These are phyloP conservation scores for Onchidella celtica DNA, from an alignment of 2,888 invertebrate species.

Conservation along the genomic window DNA sequence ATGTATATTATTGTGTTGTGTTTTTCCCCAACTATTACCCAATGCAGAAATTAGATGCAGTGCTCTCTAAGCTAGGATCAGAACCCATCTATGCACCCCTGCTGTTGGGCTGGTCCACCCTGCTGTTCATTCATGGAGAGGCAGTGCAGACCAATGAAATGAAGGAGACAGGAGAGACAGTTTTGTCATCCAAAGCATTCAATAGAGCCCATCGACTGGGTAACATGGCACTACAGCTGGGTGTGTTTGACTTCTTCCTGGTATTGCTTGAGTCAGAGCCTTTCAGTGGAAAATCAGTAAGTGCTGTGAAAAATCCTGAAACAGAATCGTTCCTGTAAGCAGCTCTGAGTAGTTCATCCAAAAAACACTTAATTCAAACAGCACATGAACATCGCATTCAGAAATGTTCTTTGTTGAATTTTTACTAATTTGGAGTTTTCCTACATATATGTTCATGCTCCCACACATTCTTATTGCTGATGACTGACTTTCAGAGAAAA, in stretches of 20 bases:
- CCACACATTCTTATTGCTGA: no score
- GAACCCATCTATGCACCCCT: constrained; percentile 76
- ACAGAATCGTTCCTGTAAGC: no score
- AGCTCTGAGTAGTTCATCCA: no score
- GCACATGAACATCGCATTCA: no score
- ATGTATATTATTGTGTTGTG: no score
- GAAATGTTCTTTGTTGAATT: no score
- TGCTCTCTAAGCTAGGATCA: constrained; percentile 60
- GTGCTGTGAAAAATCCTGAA: no score
- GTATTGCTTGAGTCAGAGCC: constrained; percentile 69
- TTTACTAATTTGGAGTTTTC: no score
- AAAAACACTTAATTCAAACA: no score
- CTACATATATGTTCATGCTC: no score
- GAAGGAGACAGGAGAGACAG: neutral
- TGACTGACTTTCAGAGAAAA: no score
- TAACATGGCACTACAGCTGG: constrained; percentile 72
- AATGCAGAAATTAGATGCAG: constrained; percentile 60
- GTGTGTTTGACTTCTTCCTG: constrained; percentile 72
- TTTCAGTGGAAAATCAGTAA: constrained; percentile 73
- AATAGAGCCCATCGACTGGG: constrained; percentile 69
- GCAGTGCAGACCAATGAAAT: constrained; percentile 25
- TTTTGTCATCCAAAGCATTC: constrained; percentile 21
- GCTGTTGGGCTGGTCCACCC: constrained; percentile 77
- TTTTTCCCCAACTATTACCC: no score
- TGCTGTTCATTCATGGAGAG: constrained; percentile 66